Evolutionary conservation across 2,797 vertebrate species (phyloP), one percentile per base, ranked within the genome.

Genomic region (Cirrhinus mrigala): DNA sequence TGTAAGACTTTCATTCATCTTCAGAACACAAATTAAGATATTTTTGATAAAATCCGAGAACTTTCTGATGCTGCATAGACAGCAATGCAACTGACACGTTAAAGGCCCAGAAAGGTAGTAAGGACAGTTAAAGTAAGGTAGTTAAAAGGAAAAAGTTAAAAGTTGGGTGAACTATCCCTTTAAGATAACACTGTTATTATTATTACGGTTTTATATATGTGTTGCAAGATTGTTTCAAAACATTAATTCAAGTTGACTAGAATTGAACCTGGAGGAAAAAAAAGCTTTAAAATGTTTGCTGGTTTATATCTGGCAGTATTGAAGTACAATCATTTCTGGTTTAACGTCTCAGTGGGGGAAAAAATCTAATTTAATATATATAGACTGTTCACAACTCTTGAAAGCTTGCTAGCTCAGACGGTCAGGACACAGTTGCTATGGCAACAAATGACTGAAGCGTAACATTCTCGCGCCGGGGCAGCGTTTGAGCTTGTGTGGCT

Each of bases 361-460:
- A 62, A 50, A 3, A 46, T 66, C 48, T 4, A 44, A 52, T 73
- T 68, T 85, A 82, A 85, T 75, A 24, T 90, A 62, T 81, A n/a
- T 73, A 88, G 74, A 77, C 76, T 89, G 86, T 93, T 86, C 75
- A 64, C 2, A 50, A 84, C 90, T 92, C 91, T 92, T 92, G 92
- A 92, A 91, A 87, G 88, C 91, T 92, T 90, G 91, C 74, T 44
- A 76, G 37, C 79, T 78, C 71, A 27, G 54, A 90, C 78, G 84
- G 90, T 89, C 89, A 89, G 89, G 88, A 91, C 89, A 90, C 92
- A 92, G 95, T 95, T 94, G 82, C 94, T 92, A 93, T 93, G 91
- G 92, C 83, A 93, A 95, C 94, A 91, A 90, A 93, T 94, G 92
- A 93, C 91, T 92, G 90, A 86, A 70, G 68, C 66, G 6, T 73